phyloP scores from a whole-genome alignment of 2,888 invertebrate species.

The Volucella inanis region DNA sequence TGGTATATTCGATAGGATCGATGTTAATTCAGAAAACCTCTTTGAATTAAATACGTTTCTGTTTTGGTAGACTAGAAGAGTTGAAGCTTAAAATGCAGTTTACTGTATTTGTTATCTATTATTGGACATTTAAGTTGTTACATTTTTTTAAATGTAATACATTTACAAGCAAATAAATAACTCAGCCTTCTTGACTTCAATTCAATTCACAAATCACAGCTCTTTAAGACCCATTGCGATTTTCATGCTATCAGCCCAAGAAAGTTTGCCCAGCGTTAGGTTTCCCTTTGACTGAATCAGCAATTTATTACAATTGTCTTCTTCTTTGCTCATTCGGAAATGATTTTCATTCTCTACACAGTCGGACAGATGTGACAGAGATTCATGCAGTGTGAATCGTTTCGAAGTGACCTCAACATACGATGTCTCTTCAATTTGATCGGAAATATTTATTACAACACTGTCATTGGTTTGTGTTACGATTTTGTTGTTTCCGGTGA shows the following conservation, averaged over 20 bases:
- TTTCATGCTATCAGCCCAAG: slow-evolving; percentile 81
- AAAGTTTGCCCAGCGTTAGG: slow-evolving; percentile 80
- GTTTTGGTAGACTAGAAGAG: no score
- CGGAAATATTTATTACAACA: slow-evolving; percentile 81
- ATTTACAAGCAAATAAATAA: slow-evolving; percentile 38
- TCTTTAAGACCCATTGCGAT: slow-evolving; percentile 66
- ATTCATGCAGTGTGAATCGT: slow-evolving; percentile 77
- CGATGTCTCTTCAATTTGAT: slow-evolving; percentile 79
- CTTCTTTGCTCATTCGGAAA: slow-evolving; percentile 77
- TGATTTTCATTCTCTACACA: slow-evolving; percentile 77
- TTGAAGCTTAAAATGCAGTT: no score
- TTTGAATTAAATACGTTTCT: no score
- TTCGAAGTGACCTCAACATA: slow-evolving; percentile 78
- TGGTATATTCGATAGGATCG: no score
- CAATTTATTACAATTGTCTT: slow-evolving; percentile 77
- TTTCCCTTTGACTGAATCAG: slow-evolving; percentile 77
- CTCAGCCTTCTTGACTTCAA: background rate
- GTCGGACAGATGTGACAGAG: slow-evolving; percentile 78
- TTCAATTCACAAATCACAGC: slow-evolving; percentile 50
- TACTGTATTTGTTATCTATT: no score
- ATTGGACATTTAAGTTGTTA: background rate
- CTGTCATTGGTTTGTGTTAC: slow-evolving; percentile 77
- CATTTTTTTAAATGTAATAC: background rate
- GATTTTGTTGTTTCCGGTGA: slow-evolving; percentile 79
- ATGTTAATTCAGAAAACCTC: no score